phyloP scores from a whole-genome alignment of 2,113 vertebrate species.

The Lynx canadensis region DNA sequence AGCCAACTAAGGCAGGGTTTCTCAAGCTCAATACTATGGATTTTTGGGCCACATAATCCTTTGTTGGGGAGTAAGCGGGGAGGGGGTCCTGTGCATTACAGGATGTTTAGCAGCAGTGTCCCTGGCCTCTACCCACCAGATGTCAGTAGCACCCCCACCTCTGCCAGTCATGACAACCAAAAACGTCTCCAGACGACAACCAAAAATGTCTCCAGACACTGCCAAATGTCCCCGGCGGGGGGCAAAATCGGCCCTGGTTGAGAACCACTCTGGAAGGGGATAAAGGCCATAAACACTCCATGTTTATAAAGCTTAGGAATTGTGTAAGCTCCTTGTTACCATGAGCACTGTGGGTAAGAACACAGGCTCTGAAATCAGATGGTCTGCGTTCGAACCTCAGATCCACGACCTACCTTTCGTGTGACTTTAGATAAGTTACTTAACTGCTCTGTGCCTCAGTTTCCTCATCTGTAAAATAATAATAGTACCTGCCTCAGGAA shows the following conservation, averaged over 20 bases:
- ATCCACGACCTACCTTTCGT: not conserved
- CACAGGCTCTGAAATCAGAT: constrained; percentile 3
- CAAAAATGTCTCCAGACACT: constrained; percentile 38
- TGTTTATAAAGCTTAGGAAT: not conserved
- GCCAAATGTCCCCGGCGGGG: not conserved
- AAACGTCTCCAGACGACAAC: constrained; percentile 32
- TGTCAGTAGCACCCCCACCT: not conserved
- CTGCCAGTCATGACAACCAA: not conserved
- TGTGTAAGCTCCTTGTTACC: not conserved
- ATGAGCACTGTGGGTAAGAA: not conserved
- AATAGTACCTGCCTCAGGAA: not conserved
- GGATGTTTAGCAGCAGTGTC: not conserved
- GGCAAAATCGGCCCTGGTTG: not conserved
- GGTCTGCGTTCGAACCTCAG: not conserved
- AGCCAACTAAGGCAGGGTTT: not conserved
- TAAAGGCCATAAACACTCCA: not conserved
- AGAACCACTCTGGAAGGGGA: constrained; percentile 2
- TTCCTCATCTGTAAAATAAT: constrained; percentile 36
- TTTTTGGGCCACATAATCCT: not conserved
- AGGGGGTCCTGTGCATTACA: not conserved
- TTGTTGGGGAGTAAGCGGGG: not conserved
- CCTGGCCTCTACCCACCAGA: not conserved
- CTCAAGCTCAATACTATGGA: not conserved
- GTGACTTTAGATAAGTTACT: not conserved
- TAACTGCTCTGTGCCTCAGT: not conserved